Conservation (phyloP, 2,113 vertebrate genomes). For the Anolis carolinensis region DNA sequence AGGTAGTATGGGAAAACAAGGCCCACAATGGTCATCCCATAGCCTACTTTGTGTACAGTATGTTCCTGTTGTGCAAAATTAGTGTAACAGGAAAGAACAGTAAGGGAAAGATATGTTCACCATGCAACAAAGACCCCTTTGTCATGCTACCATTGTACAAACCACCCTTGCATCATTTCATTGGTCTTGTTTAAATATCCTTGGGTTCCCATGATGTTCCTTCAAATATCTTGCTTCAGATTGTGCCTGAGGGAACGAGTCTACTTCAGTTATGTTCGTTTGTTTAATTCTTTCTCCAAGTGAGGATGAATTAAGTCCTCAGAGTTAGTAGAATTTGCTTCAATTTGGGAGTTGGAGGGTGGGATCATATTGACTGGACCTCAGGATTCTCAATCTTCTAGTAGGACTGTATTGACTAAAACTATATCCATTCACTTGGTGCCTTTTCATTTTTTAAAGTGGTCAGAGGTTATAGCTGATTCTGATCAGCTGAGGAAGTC, state of each 20-base stretch:
- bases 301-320: not conserved
- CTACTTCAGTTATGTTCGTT: not conserved
- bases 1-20: not conserved
- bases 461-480: not conserved
- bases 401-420: slow-evolving; percentile 2
- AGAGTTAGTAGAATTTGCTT: not conserved
- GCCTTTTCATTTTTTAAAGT: not conserved
- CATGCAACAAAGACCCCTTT: not conserved
- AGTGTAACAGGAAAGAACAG: not conserved
- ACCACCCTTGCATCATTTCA: not conserved
- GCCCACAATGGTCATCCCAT: not conserved
- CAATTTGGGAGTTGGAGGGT: too few relatives aligned
- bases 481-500: not conserved
- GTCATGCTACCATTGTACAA: not conserved
- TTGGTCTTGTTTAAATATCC: not conserved
- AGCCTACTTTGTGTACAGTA: not conserved
- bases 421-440: not conserved
- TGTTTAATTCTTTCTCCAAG: not conserved
- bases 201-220: not conserved
- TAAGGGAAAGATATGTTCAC: not conserved
- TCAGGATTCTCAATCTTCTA: not conserved
- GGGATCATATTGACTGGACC: not conserved
- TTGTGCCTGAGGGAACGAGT: not conserved
- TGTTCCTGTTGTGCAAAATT: not conserved
- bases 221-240: not conserved